Evolutionary conservation across 2,888 invertebrate species (phyloP).

Genomic region (Agrochola lychnidis): DNA sequence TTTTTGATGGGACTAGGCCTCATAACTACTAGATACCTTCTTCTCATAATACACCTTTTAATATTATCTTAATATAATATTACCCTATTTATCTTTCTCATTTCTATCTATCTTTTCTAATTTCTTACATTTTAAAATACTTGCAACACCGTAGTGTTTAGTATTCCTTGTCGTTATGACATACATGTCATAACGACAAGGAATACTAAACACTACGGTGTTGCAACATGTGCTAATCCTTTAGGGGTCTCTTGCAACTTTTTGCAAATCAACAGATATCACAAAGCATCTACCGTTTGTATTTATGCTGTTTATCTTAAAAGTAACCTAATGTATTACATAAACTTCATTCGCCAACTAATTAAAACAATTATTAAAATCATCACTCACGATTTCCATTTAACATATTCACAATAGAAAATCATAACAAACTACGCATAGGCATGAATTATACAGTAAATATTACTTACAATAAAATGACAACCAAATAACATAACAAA

Average conservation of each 20-base stretch:
- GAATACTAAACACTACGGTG: too few relatives aligned
- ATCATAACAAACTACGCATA: too few relatives aligned
- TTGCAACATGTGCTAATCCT: neutral
- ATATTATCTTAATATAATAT: neutral
- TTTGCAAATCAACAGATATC: neutral
- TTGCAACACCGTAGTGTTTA: constrained; percentile 27
- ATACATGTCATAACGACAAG: too few relatives aligned
- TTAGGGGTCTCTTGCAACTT: neutral
- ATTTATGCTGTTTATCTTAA: neutral
- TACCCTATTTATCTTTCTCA: too few relatives aligned
- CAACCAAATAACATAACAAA: neutral
- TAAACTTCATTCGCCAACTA: neutral
- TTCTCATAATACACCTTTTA: neutral
- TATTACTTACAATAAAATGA: neutral
- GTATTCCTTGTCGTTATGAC: neutral
- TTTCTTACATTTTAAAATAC: constrained; percentile 1
- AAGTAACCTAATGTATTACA: neutral
- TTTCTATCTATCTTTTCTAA: too few relatives aligned
- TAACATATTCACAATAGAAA: neutral
- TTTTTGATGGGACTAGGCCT: constrained; percentile 22
- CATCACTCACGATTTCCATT: neutral
- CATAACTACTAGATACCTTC: neutral
- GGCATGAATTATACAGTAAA: neutral
- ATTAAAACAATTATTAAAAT: neutral
- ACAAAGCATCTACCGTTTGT: neutral